Percentiles rank a stretch among this genome's conserved stretches.
Evolutionary conservation across 2,113 vertebrate genomes (phyloP).

Genomic region (Paratilapia polleni): DNA sequence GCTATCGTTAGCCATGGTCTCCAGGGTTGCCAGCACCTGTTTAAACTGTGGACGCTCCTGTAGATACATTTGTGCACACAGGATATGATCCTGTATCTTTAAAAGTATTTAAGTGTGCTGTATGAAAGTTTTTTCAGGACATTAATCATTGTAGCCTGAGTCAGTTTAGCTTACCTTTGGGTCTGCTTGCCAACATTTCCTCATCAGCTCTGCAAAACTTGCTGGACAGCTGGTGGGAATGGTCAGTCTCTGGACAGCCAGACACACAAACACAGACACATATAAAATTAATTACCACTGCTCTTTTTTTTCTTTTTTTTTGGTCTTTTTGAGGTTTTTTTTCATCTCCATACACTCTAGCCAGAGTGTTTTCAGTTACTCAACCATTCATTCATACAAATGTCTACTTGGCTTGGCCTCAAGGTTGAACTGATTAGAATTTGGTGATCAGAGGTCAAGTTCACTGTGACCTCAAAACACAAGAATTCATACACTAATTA

Average conservation of each 20-base stretch:
- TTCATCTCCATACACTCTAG: too few relatives aligned
- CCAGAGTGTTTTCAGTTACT: neutral
- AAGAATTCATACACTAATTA: neutral
- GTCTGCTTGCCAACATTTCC: constrained; percentile 94
- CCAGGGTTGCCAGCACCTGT: constrained; percentile 92
- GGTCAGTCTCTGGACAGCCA: constrained; percentile 88
- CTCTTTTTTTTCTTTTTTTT: too few relatives aligned
- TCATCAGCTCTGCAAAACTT: constrained; percentile 96
- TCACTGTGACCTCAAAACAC: neutral
- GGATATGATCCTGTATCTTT: neutral
- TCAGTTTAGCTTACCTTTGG: constrained; percentile 85
- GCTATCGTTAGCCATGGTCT: constrained; percentile 96
- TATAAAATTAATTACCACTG: neutral
- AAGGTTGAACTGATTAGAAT: neutral
- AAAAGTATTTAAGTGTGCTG: neutral
- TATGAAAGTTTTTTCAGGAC: neutral
- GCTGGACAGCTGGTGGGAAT: constrained; percentile 96
- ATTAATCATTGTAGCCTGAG: neutral
- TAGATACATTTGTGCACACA: constrained; percentile 9
- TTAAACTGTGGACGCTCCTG: constrained; percentile 97
- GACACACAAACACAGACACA: constrained; percentile 34
- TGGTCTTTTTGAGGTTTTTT: too few relatives aligned
- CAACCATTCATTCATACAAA: neutral
- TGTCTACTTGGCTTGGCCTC: neutral
- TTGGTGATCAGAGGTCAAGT: neutral